These are phyloP conservation scores for Triplophysa tibetana DNA, from an alignment of 2,113 vertebrate genomes.

Conservation along the genomic window DNA sequence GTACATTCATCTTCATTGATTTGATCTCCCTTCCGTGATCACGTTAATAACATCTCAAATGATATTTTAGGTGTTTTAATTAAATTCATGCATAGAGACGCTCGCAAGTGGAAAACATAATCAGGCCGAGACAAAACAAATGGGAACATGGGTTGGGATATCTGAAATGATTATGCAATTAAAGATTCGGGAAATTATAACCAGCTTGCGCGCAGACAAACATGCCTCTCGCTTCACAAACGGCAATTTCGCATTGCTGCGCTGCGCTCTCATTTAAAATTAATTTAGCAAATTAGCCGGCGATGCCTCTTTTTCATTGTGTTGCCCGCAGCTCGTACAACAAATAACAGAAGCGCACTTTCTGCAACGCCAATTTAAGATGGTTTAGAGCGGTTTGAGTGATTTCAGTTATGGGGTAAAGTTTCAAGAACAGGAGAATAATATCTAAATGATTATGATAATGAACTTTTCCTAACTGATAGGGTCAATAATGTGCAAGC, in stretches of 20 bases:
- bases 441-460: no score
- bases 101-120: slow-evolving; percentile 28
- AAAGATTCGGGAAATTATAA: slow-evolving; percentile 38
- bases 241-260: slow-evolving; percentile 22
- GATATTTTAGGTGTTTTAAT: slow-evolving; percentile 28
- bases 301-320: slow-evolving; percentile 16
- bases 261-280: slow-evolving; percentile 45
- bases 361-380: slow-evolving; percentile 39
- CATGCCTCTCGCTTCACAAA: background rate
- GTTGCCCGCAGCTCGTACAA: slow-evolving; percentile 40
- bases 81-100: slow-evolving; percentile 6
- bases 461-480: background rate
- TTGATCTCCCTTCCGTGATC: slow-evolving; percentile 10
- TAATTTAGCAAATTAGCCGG: slow-evolving; percentile 39
- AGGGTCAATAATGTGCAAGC: background rate
- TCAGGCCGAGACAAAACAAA: slow-evolving; percentile 29
- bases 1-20: background rate
- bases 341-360: slow-evolving; percentile 6
- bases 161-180: slow-evolving; percentile 45
- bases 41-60: slow-evolving; percentile 10
- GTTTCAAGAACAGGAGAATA: background rate
- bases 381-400: background rate
- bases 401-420: background rate
- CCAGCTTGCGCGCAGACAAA: slow-evolving; percentile 1
- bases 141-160: slow-evolving; percentile 29